Conservation (phyloP, 2,797 vertebrate genomes). For the Pitangus sulphuratus region DNA sequence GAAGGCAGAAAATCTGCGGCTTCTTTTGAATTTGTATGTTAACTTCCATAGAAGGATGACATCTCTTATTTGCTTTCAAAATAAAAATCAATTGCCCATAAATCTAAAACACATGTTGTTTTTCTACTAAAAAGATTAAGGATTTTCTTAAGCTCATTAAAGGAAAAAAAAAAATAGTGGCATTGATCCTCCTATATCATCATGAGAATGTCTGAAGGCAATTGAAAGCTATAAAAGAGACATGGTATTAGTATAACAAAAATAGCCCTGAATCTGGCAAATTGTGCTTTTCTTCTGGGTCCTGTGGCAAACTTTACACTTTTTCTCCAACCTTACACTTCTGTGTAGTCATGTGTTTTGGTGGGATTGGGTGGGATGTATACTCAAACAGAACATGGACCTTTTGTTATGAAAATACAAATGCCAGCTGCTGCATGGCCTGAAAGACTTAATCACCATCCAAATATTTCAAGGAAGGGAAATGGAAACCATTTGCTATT, state of each 20-base stretch:
- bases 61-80: conserved; percentile 62
- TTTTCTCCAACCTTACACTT: background rate
- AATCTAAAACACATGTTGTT: conserved; percentile 57
- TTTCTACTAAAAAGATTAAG: conserved; percentile 48
- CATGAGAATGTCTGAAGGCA: conserved; percentile 23
- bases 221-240: background rate
- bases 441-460: background rate
- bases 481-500: conserved; percentile 43
- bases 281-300: background rate
- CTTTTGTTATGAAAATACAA: conserved; percentile 20
- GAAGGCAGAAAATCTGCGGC: conserved; percentile 6
- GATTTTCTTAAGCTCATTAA: conserved; percentile 59
- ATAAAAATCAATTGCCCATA: conserved; percentile 45
- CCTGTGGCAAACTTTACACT: background rate
- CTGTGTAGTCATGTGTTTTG: background rate
- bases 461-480: conserved; percentile 16
- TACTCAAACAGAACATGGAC: background rate
- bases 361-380: conserved; percentile 1
- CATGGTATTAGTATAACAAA: background rate
- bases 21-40: background rate
- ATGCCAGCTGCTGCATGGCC: conserved; percentile 35
- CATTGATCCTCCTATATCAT: conserved; percentile 8
- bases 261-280: background rate
- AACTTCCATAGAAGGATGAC: conserved; percentile 42
- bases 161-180: background rate